Conservation (phyloP, 2,888 invertebrate genomes). For the Plagodis pulveraria region DNA sequence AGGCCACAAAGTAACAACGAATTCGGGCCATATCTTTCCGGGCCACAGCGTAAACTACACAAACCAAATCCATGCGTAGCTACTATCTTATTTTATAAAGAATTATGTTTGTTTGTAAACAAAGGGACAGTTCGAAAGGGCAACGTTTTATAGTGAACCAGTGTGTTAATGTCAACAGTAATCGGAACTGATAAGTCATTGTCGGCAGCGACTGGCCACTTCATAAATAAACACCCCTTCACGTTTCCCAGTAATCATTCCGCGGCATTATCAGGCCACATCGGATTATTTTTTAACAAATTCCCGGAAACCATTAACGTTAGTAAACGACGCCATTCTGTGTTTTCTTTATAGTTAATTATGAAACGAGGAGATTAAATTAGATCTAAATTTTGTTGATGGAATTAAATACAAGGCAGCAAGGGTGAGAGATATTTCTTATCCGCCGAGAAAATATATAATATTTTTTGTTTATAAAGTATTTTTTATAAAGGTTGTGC, state of each 20-base stretch:
- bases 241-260: conserved; percentile 54
- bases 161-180: conserved; percentile 53
- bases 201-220: conserved; percentile 48
- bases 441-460: too few relatives aligned
- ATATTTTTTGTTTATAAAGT: too few relatives aligned
- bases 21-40: too few relatives aligned
- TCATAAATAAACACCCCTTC: conserved; percentile 56
- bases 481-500: too few relatives aligned
- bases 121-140: conserved; percentile 39
- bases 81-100: neutral
- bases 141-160: conserved; percentile 47
- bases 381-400: conserved; percentile 1
- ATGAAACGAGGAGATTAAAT: too few relatives aligned
- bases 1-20: too few relatives aligned
- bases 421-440: too few relatives aligned
- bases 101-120: conserved; percentile 31
- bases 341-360: conserved; percentile 18
- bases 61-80: too few relatives aligned
- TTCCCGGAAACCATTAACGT: conserved; percentile 50
- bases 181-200: conserved; percentile 60
- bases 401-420: conserved; percentile 9
- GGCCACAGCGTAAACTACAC: too few relatives aligned
- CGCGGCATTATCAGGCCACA: conserved; percentile 49
- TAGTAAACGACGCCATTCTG: conserved; percentile 28
- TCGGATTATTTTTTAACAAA: conserved; percentile 45